Evolutionary conservation across 2,888 invertebrate species (phyloP).

Genomic region (Byasa hedistus): DNA sequence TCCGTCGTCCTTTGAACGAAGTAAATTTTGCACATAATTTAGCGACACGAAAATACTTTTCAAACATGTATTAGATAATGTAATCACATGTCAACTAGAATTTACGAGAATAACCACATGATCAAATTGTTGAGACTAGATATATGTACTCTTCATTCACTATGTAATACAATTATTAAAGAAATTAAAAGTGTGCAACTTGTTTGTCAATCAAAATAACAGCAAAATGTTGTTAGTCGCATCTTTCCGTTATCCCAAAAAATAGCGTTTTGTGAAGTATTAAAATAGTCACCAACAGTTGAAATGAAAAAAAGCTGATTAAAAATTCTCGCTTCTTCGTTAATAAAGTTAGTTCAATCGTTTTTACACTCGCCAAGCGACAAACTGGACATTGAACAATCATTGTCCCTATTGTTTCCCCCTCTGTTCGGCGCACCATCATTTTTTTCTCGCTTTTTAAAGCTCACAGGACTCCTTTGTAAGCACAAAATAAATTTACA

Average conservation of each 20-base stretch:
- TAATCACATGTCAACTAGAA: neutral
- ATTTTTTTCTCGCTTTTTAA: slow-evolving; percentile 16
- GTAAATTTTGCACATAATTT: neutral
- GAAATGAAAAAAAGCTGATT: neutral
- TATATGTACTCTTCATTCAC: too few species aligned
- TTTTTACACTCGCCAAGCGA: slow-evolving; percentile 26
- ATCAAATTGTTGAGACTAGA: neutral
- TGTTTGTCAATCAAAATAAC: too few species aligned
- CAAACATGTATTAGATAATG: neutral
- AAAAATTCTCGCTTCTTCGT: neutral
- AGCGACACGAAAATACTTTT: neutral
- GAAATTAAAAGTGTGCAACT: too few species aligned
- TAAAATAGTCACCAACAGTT: neutral
- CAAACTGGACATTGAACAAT: slow-evolving; percentile 26
- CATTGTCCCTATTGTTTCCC: slow-evolving; percentile 26
- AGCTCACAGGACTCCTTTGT: slow-evolving; percentile 11
- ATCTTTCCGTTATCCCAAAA: neutral
- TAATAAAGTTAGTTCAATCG: slow-evolving; percentile 25
- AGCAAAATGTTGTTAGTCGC: too few species aligned
- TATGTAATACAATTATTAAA: too few species aligned
- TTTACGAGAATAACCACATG: neutral
- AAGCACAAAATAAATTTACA: slow-evolving; percentile 17
- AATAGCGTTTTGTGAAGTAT: neutral
- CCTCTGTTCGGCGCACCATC: slow-evolving; percentile 2
- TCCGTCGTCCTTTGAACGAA: neutral